Evolutionary conservation across 2,113 vertebrate genomes (phyloP), one percentile per base, ranked within the genome.

Genomic region (Triplophysa siluroides): DNA sequence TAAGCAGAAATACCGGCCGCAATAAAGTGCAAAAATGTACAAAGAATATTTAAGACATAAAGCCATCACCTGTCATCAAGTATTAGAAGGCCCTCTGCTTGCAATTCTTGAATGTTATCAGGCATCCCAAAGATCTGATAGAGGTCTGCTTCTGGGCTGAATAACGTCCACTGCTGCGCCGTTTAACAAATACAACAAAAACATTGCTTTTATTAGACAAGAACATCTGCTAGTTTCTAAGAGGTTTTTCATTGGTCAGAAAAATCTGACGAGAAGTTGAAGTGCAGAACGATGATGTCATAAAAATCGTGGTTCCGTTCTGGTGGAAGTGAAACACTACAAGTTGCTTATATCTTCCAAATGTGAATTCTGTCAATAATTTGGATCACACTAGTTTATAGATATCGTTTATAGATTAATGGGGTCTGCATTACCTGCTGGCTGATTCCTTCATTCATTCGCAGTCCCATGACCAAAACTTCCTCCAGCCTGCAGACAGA

Each of bases 381-480:
- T 7, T 38, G 5, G 6, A 38, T 38, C 33, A 38, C 5, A 7
- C 33, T 38, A 38, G 33, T 38, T 38, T 7, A 7, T 7, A 38
- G 33, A 38, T 38, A 29, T 29, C 29, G 33, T 38, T 38, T 1
- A 38, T 1, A 38, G 33, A 38, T 38, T 38, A 7, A 38, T 38
- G 33, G 4, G 26, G 29, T 41, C 3, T 8, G 41, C n/a, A 60
- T 85, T 80, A 98, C 97, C 95, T 95, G 78, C 0, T 95, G 95
- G 21, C 91, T 88, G 81, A 99, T 52, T 38, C 97, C 96, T 41
- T 91, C 83, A 0, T 93, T 92, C 0, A 91, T 94, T 54, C 95
- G 94, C 76, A 98, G 91, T n/a, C 96, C 97, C 92, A 96, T 90
- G 54, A 90, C 90, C 84, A 99, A 87, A 86, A 95, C 89, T 87